phyloP scores from a whole-genome alignment of 2,113 vertebrate genomes.

The Urocolius indicus region DNA sequence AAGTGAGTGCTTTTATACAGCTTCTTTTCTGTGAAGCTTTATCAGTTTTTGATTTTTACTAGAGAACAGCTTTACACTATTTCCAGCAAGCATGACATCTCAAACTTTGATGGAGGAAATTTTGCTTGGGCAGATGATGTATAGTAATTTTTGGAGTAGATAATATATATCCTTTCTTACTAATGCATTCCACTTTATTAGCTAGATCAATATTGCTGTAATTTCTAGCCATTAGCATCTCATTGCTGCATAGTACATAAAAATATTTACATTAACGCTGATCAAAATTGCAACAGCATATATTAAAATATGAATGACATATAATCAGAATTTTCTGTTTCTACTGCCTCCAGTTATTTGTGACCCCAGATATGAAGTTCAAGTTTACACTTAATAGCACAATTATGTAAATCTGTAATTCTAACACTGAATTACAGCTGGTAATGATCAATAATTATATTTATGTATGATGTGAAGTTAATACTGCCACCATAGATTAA shows the following conservation, averaged over 20 bases:
- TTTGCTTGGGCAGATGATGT: constrained; percentile 69
- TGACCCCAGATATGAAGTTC: constrained; percentile 83
- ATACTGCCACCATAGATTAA: constrained; percentile 82
- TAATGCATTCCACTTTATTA: constrained; percentile 82
- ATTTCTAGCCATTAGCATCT: constrained; percentile 81
- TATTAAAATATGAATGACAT: constrained; percentile 85
- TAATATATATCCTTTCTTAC: constrained; percentile 72
- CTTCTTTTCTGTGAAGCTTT: constrained; percentile 4
- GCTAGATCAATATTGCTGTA: constrained; percentile 82
- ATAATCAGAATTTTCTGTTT: constrained; percentile 82
- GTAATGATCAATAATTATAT: constrained; percentile 88
- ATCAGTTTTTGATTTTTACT: background rate
- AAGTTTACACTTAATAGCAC: constrained; percentile 84
- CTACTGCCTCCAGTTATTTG: constrained; percentile 83
- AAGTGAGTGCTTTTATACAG: background rate
- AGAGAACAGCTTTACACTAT: background rate
- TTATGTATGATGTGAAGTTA: constrained; percentile 83
- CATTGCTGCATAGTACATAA: constrained; percentile 77
- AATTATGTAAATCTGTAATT: constrained; percentile 86
- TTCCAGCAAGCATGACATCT: constrained; percentile 45
- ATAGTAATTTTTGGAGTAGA: constrained; percentile 62
- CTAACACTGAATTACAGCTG: constrained; percentile 83
- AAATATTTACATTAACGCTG: constrained; percentile 84
- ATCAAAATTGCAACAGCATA: constrained; percentile 78
- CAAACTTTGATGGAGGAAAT: constrained; percentile 29